Evolutionary conservation across 1,140 invertebrate species (phyloP).

Genomic region (Harpegnathos saltator): DNA sequence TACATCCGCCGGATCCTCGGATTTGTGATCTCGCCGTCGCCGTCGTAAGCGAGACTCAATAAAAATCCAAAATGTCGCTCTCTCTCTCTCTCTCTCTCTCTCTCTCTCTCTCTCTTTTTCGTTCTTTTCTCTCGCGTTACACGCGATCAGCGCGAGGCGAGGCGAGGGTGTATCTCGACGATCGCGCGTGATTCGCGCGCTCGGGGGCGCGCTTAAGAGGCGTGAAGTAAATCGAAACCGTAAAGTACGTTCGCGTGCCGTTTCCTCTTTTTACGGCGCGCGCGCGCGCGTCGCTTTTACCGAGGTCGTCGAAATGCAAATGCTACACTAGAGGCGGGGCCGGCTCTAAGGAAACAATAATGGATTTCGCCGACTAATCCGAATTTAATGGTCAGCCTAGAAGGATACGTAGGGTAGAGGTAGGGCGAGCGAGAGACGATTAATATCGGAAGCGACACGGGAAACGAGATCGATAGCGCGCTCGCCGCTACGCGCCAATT

Average conservation of each 20-base stretch:
- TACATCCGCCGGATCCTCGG: conserved; percentile 11
- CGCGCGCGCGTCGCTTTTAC: too few species aligned
- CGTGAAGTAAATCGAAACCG: not conserved
- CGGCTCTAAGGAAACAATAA: not conserved
- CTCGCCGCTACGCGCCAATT: not conserved
- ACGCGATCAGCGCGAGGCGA: too few species aligned
- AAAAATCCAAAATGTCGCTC: conserved; percentile 10
- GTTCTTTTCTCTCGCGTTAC: too few species aligned
- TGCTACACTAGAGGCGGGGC: not conserved
- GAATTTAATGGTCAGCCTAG: conserved; percentile 14
- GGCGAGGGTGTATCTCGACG: too few species aligned
- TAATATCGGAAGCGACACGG: conserved; percentile 31
- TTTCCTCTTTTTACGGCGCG: too few species aligned
- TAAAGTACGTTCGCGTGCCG: not conserved
- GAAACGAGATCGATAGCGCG: not conserved
- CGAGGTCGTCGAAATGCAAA: too few species aligned
- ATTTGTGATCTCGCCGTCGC: conserved; percentile 30
- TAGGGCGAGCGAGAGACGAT: conserved; percentile 17
- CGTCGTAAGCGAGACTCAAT: not conserved
- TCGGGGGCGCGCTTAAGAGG: not conserved
- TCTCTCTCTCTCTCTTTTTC: too few species aligned
- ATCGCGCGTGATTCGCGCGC: not conserved
- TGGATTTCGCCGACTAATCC: conserved; percentile 8
- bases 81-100: too few species aligned
- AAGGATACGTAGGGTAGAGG: not conserved